These are phyloP conservation scores for Nemotelus nigrinus DNA, from an alignment of 2,888 invertebrate genomes.

Conservation along the genomic window DNA sequence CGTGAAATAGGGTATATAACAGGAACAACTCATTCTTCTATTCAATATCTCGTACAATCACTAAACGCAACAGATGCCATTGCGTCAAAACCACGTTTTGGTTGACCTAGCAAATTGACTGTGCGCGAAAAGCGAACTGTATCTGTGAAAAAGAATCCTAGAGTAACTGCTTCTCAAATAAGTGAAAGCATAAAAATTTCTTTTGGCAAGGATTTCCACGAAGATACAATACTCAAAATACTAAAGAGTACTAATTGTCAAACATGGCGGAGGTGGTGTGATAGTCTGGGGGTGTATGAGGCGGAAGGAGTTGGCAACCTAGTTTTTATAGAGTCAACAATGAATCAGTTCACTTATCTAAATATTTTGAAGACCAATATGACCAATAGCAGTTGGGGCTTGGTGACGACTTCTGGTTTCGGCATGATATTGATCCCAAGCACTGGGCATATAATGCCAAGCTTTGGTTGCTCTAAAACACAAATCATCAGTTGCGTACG, in stretches of 20 bases:
- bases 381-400: constrained; percentile 19
- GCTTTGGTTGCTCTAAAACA: constrained; percentile 31
- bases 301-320: constrained; percentile 40
- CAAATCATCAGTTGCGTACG: constrained; percentile 35
- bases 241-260: constrained; percentile 39
- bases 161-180: constrained; percentile 24
- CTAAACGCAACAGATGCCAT: background rate
- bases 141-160: constrained; percentile 22
- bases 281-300: constrained; percentile 48
- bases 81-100: too few species aligned
- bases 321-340: constrained; percentile 40
- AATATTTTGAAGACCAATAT: constrained; percentile 46
- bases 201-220: constrained; percentile 23
- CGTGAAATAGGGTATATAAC: background rate
- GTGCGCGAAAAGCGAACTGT: background rate
- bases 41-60: background rate
- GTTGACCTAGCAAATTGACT: background rate
- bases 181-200: background rate
- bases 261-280: constrained; percentile 45
- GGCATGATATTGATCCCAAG: constrained; percentile 49
- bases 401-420: constrained; percentile 11
- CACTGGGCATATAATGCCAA: constrained; percentile 37
- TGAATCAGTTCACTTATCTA: constrained; percentile 36
- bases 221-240: constrained; percentile 12
- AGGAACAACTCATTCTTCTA: background rate